Evolutionary conservation across 2,113 vertebrate genomes (phyloP).

Genomic region (Sterrhoptilus dennistouni): DNA sequence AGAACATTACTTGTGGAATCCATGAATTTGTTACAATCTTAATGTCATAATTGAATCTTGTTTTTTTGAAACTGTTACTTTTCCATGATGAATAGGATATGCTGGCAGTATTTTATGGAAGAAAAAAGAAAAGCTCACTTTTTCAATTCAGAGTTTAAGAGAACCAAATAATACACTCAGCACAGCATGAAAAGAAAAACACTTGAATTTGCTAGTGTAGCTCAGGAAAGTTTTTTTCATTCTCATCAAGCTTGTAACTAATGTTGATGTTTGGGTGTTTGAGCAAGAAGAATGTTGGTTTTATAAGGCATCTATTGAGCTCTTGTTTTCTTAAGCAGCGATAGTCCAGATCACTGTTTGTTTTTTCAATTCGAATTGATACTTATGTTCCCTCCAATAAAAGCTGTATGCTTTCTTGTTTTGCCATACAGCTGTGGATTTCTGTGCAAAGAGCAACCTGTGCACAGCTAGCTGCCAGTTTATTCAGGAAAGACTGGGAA

Average conservation of each 20-base stretch:
- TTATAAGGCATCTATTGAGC: conserved; percentile 64
- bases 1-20: neutral
- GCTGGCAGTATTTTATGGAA: neutral
- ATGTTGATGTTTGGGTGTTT: conserved; percentile 48
- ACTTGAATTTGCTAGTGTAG: neutral
- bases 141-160: neutral
- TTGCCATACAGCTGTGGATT: conserved; percentile 34
- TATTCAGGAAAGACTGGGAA: neutral
- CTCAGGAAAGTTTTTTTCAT: neutral
- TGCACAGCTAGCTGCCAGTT: conserved; percentile 12
- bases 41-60: neutral
- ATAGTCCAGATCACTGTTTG: conserved; percentile 49
- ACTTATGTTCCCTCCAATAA: conserved; percentile 59
- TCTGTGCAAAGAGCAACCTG: neutral
- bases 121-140: neutral
- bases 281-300: conserved; percentile 63
- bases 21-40: neutral
- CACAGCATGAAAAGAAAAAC: conserved; percentile 32
- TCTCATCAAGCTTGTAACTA: conserved; percentile 33
- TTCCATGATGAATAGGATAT: neutral
- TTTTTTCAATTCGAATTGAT: conserved; percentile 61
- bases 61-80: neutral
- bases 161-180: neutral
- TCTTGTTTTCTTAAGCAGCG: conserved; percentile 64
- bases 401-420: conserved; percentile 44